Base-by-base conservation (phyloP, 2,888 invertebrate species). In the Deilephila elpenor region DNA sequence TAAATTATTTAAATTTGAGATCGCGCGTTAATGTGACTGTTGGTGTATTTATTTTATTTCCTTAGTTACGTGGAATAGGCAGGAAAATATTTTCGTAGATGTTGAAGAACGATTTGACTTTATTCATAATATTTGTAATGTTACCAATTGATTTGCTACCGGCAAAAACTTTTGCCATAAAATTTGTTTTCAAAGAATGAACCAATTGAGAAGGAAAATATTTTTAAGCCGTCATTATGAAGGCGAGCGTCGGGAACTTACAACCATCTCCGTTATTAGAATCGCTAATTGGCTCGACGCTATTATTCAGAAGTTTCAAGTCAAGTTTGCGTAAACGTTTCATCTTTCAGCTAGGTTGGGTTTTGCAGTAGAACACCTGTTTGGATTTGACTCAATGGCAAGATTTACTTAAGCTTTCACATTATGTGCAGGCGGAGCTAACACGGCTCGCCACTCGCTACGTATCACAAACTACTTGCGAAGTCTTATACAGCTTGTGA, bases 251-350 rank as follows among this genome's bases (percentile, higher is more conserved):
- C 75, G 74, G 73, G 73, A 79, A 81, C 71, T 80, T 78, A 75
- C 73, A 75, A 76, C 73, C 75, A 62, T 78, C 76, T 77, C 77
- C 77, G 74, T 79, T 80, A 83, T 82, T 82, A 73, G 77, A 79
- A 81, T 81, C 77, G 74, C 77, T 87, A 85, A 86, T 87, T 86
- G 82, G 80, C 79, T 78, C 75, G 59, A 59, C 75, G 80, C 72
- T 82, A 81, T 85, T 85, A 83, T 86, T 84, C 62, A 75, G 73
- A 81, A 85, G 81, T 84, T 86, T 71, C 74, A 71, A 74, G 72
- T 74, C 51, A 73, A 80, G 80, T 84, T 83, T 72, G 77, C 53
- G 72, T 74, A 82, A 78, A 83, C 76, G 77, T 84, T 81, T 76
- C 80, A 75, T 81, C 77, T 77, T 76, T 61, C 29, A 61, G 34